Percentiles rank a stretch among this genome's conserved stretches.
Evolutionary conservation across 2,113 vertebrate genomes (phyloP).

Genomic region (Diglossa brunneiventris): DNA sequence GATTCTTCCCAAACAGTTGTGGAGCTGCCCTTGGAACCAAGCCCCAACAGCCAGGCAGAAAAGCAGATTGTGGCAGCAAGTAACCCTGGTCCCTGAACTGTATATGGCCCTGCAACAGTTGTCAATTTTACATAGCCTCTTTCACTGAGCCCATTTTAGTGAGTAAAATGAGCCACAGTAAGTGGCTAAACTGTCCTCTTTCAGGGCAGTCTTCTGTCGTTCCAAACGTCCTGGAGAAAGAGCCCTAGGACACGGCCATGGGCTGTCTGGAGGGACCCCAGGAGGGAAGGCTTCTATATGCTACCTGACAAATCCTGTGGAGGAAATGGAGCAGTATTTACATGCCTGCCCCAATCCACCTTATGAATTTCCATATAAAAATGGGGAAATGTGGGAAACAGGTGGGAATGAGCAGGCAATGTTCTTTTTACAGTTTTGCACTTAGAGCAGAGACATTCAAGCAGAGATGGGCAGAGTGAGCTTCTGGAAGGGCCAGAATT

Average conservation of each 20-base stretch:
- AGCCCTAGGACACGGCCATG: background rate
- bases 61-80: background rate
- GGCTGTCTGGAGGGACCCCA: background rate
- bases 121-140: background rate
- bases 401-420: background rate
- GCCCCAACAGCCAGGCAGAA: background rate
- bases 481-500: background rate
- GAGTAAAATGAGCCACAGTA: background rate
- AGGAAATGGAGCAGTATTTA: background rate
- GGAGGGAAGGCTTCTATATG: background rate
- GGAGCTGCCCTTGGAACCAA: background rate
- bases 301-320: background rate
- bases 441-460: background rate
- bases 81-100: rapidly evolving
- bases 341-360: background rate
- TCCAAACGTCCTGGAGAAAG: background rate
- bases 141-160: background rate
- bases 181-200: background rate
- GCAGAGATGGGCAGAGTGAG: rapidly evolving
- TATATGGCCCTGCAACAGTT: background rate
- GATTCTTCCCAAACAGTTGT: background rate
- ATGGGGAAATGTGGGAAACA: background rate
- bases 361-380: background rate
- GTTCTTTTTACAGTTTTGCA: background rate
- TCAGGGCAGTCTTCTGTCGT: background rate